These are phyloP conservation scores for Sceloporus tristichus DNA, from an alignment of 2,113 vertebrate species.

Conservation along the genomic window DNA sequence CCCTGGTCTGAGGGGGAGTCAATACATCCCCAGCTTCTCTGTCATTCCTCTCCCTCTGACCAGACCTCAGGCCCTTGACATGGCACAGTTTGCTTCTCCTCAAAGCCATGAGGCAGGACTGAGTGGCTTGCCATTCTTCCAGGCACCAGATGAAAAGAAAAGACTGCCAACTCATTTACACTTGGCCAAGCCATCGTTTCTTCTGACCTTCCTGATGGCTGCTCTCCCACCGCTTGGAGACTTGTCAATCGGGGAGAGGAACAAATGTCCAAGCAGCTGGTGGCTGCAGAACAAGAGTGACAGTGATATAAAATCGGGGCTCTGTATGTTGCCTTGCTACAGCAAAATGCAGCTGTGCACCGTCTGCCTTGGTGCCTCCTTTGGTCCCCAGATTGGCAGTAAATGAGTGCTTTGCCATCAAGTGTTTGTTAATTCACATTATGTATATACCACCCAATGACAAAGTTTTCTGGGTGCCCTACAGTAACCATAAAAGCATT, in stretches of 20 bases:
- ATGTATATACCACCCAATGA: not conserved
- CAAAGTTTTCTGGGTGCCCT: not conserved
- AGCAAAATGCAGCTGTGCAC: slow-evolving; percentile 42
- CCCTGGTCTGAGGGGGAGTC: accelerated
- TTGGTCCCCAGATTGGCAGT: not conserved
- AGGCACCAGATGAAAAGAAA: slow-evolving; percentile 13
- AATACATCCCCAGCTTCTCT: accelerated
- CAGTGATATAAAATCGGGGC: not conserved
- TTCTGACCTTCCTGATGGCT: slow-evolving; percentile 27
- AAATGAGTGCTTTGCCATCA: not conserved
- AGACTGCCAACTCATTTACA: slow-evolving; percentile 18
- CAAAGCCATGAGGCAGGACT: not conserved
- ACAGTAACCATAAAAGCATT: not conserved
- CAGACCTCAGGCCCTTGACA: not conserved
- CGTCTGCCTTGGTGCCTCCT: not conserved
- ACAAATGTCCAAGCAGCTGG: slow-evolving; percentile 57
- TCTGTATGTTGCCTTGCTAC: not conserved
- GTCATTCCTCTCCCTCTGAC: not conserved
- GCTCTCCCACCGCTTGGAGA: slow-evolving; percentile 25
- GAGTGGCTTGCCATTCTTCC: slow-evolving; percentile 42
- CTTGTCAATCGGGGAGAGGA: not conserved
- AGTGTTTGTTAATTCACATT: not conserved
- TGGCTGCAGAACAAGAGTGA: not conserved
- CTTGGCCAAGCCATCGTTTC: slow-evolving; percentile 14
- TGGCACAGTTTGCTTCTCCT: not conserved